These are phyloP conservation scores for Diceros bicornis DNA, from an alignment of 2,797 vertebrate species.

Conservation along the genomic window DNA sequence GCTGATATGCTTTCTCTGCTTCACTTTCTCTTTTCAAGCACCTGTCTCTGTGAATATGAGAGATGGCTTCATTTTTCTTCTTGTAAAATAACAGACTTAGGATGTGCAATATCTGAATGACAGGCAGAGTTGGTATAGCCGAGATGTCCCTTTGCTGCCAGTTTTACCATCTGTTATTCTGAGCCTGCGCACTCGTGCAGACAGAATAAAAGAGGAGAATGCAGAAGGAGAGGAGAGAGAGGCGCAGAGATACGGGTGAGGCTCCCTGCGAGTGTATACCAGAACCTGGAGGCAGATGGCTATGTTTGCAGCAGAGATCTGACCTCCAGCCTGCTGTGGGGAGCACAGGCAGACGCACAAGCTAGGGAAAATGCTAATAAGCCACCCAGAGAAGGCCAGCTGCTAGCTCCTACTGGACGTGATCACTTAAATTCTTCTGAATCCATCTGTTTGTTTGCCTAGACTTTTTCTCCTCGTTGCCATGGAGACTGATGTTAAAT, in stretches of 20 bases:
- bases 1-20: neutral
- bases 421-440: slow-evolving; percentile 16
- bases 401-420: neutral
- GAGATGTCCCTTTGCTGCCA: neutral
- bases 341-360: neutral
- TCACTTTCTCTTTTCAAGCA: neutral
- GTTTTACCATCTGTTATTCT: neutral
- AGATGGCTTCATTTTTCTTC: neutral
- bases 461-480: slow-evolving; percentile 36
- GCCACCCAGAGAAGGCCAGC: neutral
- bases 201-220: neutral
- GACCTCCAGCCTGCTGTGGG: neutral
- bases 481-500: slow-evolving; percentile 60
- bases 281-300: neutral
- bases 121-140: neutral
- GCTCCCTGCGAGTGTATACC: neutral
- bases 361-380: neutral
- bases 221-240: neutral
- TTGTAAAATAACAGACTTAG: neutral
- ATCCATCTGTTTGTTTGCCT: slow-evolving; percentile 45
- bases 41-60: neutral
- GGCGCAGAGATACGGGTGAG: neutral
- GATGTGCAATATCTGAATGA: neutral
- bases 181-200: neutral
- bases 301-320: neutral